Evolutionary conservation across 35 echinoderm and acorn worm genomes (phyloP).

Genomic region (Apostichopus californicus): DNA sequence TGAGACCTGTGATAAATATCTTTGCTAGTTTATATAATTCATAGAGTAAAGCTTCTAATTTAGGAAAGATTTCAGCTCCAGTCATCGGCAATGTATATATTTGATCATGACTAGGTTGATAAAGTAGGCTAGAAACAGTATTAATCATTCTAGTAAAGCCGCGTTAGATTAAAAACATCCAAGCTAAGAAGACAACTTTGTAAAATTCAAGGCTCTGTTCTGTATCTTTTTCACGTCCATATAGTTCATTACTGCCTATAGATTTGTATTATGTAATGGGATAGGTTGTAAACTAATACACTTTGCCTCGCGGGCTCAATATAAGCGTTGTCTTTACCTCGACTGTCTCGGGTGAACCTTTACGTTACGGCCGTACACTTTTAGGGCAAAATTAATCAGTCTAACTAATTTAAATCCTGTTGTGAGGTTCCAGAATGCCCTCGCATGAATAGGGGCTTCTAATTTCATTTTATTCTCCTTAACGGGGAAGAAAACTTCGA

Average conservation of each 20-base stretch:
- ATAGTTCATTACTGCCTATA: background rate
- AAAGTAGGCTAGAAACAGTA: too few relatives aligned
- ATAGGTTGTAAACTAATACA: constrained; percentile 33
- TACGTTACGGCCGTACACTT: constrained; percentile 14
- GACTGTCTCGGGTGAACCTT: background rate
- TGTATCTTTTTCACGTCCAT: too few relatives aligned
- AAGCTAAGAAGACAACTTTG: too few relatives aligned
- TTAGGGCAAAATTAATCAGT: constrained; percentile 48
- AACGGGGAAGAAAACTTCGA: background rate
- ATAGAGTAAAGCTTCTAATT: too few relatives aligned
- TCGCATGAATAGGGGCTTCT: constrained; percentile 29
- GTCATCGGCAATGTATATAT: too few relatives aligned
- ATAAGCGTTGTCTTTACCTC: constrained; percentile 32
- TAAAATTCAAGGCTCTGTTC: too few relatives aligned
- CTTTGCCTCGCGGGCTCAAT: constrained; percentile 48
- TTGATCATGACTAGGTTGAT: too few relatives aligned
- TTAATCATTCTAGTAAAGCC: too few relatives aligned
- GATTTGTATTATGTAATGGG: constrained; percentile 52
- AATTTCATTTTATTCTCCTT: constrained; percentile 49
- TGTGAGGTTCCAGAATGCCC: constrained; percentile 12
- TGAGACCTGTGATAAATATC: too few relatives aligned
- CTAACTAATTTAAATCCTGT: constrained; percentile 54
- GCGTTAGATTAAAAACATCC: too few relatives aligned
- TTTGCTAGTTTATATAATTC: too few relatives aligned
- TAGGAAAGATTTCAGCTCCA: too few relatives aligned